phyloP scores from a whole-genome alignment of 2,888 invertebrate genomes.

The Tribolium freemani region DNA sequence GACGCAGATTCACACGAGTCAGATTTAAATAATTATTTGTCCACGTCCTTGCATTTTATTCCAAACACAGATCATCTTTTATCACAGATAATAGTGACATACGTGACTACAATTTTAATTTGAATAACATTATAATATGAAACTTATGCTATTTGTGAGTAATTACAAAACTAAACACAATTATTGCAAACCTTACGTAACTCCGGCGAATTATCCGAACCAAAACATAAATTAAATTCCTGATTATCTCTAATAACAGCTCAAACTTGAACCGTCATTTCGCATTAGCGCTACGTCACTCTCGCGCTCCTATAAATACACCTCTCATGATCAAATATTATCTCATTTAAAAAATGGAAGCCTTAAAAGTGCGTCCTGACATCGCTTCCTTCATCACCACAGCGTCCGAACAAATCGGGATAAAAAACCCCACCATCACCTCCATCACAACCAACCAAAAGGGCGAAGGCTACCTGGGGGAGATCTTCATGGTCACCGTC shows the following conservation, averaged over 20 bases:
- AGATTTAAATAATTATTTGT: too few species aligned
- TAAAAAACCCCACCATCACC: slow-evolving; percentile 4
- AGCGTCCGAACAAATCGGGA: not conserved
- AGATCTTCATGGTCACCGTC: slow-evolving; percentile 31
- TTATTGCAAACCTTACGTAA: too few species aligned
- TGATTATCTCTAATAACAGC: not conserved
- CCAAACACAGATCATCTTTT: too few species aligned
- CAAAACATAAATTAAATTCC: too few species aligned
- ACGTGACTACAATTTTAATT: too few species aligned
- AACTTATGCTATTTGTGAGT: too few species aligned
- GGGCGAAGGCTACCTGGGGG: slow-evolving; percentile 40
- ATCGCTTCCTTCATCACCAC: not conserved
- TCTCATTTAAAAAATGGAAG: slow-evolving; percentile 20
- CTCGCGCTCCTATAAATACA: not conserved
- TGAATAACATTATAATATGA: too few species aligned
- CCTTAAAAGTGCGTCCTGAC: slow-evolving; percentile 9
- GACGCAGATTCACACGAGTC: too few species aligned
- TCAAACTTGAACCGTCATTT: not conserved
- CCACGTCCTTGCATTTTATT: too few species aligned
- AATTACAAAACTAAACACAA: too few species aligned
- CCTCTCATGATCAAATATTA: not conserved
- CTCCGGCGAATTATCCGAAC: too few species aligned
- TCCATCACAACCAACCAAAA: slow-evolving; percentile 31
- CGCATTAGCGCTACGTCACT: not conserved
- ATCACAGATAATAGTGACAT: too few species aligned